A percentile compares a stretch with the other conserved stretches of the same genome.
Evolutionary conservation across 2,113 vertebrate species (phyloP).

Genomic region (Strigops habroptila): DNA sequence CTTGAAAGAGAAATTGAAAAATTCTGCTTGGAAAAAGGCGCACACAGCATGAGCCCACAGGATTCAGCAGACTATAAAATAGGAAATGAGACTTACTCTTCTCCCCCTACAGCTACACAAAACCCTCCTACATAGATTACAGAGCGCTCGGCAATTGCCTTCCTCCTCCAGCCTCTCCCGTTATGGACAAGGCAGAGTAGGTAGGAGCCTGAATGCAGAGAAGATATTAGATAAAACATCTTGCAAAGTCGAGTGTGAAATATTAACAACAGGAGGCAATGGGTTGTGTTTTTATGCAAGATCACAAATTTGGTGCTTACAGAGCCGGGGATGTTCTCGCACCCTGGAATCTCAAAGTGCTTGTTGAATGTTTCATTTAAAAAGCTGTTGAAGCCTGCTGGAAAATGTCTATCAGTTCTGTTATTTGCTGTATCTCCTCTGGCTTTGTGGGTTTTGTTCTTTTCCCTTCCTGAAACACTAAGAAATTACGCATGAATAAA

Average conservation of each 20-base stretch:
- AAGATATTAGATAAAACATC: slow-evolving; percentile 49
- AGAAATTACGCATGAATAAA: slow-evolving; percentile 21
- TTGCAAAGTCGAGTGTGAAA: slow-evolving; percentile 55
- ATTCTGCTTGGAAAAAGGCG: slow-evolving; percentile 47
- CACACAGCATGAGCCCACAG: slow-evolving; percentile 44
- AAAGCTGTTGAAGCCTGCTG: neutral
- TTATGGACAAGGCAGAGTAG: slow-evolving; percentile 23
- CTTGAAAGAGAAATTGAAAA: slow-evolving; percentile 57
- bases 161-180: neutral
- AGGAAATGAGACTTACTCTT: slow-evolving; percentile 51
- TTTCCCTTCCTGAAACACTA: neutral
- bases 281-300: slow-evolving; percentile 47
- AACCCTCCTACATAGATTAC: slow-evolving; percentile 49
- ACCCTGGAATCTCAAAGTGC: slow-evolving; percentile 1
- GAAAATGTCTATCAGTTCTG: neutral
- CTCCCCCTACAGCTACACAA: slow-evolving; percentile 48
- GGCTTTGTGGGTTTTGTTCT: neutral
- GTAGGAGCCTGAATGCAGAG: slow-evolving; percentile 1
- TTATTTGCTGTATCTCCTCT: neutral
- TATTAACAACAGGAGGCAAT: slow-evolving; percentile 52
- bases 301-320: slow-evolving; percentile 49
- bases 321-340: neutral
- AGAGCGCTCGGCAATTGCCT: slow-evolving; percentile 28
- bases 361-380: slow-evolving; percentile 31
- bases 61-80: slow-evolving; percentile 67